Percentiles rank a stretch among this genome's conserved stretches.
These are phyloP conservation scores for Delphinus delphis DNA, from an alignment of 2,113 vertebrate genomes.

Conservation along the genomic window DNA sequence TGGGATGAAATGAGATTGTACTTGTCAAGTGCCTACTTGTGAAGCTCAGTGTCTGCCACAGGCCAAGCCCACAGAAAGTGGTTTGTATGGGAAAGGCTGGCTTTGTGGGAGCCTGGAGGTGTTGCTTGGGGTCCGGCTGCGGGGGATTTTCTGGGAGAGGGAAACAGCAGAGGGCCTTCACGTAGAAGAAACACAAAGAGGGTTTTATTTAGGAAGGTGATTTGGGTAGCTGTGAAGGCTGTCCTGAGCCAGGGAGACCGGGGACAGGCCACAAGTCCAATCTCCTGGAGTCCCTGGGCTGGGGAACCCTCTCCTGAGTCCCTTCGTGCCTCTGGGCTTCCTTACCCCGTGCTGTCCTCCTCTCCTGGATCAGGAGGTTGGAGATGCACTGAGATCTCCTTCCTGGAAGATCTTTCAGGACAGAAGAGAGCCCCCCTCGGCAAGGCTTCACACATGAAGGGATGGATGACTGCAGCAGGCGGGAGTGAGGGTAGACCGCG, in stretches of 20 bases:
- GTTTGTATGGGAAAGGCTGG: background rate
- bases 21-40: background rate
- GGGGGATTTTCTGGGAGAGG: background rate
- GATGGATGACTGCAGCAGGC: background rate
- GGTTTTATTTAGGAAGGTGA: background rate
- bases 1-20: background rate
- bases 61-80: background rate
- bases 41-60: background rate
- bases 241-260: background rate
- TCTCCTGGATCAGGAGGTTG: background rate
- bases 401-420: background rate
- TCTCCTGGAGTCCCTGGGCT: background rate
- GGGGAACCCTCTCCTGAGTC: background rate
- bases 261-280: background rate
- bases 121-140: background rate
- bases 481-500: background rate
- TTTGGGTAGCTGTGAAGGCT: background rate
- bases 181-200: background rate
- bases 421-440: background rate
- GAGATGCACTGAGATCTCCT: background rate
- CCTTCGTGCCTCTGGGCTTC: background rate
- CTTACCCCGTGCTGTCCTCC: background rate
- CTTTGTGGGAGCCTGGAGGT: background rate
- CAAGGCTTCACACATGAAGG: background rate
- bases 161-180: background rate